These are phyloP conservation scores for Lepidocyrtinus sp. DNA, from an alignment of 2,888 invertebrate species.

Conservation along the genomic window DNA sequence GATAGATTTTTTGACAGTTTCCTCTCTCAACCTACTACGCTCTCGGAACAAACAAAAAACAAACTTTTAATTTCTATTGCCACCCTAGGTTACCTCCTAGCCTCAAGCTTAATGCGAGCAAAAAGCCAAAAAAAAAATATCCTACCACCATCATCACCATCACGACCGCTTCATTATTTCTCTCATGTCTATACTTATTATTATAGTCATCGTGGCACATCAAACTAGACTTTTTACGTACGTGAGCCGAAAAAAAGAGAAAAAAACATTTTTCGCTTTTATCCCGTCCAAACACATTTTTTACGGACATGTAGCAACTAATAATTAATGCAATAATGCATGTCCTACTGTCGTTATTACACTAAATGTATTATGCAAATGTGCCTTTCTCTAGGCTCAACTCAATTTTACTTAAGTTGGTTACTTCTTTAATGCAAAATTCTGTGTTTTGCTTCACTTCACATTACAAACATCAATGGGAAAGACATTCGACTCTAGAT, in stretches of 20 bases:
- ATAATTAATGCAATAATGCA: conserved; percentile 44
- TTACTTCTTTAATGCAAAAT: not conserved
- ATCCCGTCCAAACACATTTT: no score
- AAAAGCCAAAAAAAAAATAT: no score
- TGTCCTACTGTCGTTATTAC: conserved; percentile 27
- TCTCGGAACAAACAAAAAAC: conserved; percentile 21
- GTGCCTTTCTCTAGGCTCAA: no score
- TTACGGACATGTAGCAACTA: conserved; percentile 2
- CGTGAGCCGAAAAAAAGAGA: not conserved
- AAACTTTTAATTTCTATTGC: conserved; percentile 50
- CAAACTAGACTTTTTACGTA: not conserved
- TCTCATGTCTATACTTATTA: not conserved
- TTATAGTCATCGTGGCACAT: not conserved
- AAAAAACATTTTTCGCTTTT: not conserved
- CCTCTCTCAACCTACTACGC: conserved; percentile 13
- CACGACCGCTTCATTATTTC: conserved; percentile 8
- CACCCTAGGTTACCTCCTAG: conserved; percentile 14
- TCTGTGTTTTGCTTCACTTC: no score
- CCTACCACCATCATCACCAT: no score
- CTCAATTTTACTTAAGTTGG: conserved; percentile 13
- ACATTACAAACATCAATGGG: no score
- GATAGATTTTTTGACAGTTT: conserved; percentile 42
- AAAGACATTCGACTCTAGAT: no score
- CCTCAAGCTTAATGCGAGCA: not conserved
- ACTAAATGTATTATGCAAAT: not conserved